A percentile compares a stretch with the other conserved stretches of the same genome.
phyloP scores from a whole-genome alignment of 2,888 invertebrate species.

The Nysson spinosus region DNA sequence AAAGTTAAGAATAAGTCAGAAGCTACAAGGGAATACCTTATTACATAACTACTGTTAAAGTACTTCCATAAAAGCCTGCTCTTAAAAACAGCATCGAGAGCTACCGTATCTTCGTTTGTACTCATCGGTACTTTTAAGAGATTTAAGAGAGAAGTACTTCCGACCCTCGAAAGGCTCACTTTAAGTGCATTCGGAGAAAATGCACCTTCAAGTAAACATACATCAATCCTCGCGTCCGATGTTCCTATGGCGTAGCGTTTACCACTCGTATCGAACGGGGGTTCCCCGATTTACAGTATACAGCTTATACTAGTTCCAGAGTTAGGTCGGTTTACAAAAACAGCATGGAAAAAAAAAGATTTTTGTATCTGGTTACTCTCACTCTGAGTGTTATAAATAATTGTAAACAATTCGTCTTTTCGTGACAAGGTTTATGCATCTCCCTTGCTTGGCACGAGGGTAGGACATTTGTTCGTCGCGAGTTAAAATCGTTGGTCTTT shows the following conservation, averaged over 20 bases:
- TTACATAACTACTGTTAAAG: too few species aligned
- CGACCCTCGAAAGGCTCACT: too few species aligned
- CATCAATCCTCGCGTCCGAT: background rate
- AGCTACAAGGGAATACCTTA: too few species aligned
- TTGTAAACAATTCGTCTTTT: constrained; percentile 44
- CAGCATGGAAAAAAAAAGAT: constrained; percentile 19
- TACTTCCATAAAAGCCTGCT: too few species aligned
- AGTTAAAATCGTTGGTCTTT: constrained; percentile 34
- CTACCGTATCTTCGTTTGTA: too few species aligned
- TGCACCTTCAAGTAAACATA: background rate
- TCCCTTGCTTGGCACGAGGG: constrained; percentile 3
- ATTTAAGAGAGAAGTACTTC: too few species aligned
- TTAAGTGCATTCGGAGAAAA: too few species aligned
- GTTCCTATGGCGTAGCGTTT: constrained; percentile 12
- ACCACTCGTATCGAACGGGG: constrained; percentile 28
- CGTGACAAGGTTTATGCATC: background rate
- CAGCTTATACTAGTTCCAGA: constrained; percentile 23
- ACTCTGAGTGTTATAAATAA: constrained; percentile 41
- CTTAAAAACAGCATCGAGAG: too few species aligned
- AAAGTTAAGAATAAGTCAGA: too few species aligned
- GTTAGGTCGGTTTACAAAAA: constrained; percentile 43
- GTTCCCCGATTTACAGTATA: constrained; percentile 36
- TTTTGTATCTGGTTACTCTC: constrained; percentile 26
- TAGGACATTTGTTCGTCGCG: constrained; percentile 10
- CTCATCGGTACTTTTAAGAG: too few species aligned